These are phyloP conservation scores for Peromyscus aztecus DNA, from an alignment of 2,797 vertebrate species.

Conservation along the genomic window DNA sequence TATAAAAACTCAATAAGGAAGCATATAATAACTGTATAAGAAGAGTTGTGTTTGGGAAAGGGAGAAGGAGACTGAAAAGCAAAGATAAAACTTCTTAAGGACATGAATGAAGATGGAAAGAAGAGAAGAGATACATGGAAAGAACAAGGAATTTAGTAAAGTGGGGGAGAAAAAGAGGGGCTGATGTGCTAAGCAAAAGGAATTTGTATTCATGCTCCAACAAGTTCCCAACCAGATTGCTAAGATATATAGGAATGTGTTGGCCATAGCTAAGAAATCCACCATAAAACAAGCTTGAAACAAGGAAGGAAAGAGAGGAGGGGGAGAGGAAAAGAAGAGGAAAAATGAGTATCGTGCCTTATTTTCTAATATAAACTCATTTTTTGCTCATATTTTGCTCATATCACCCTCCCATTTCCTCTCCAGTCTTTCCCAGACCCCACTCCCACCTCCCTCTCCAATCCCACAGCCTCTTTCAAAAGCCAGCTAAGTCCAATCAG, in stretches of 20 bases:
- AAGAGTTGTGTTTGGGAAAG: not conserved
- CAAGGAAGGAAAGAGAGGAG: not conserved
- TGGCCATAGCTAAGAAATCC: constrained; percentile 30
- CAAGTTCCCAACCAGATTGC: constrained; percentile 7
- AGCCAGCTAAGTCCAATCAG: not conserved
- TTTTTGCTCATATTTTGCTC: not conserved
- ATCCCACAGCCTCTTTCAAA: not conserved
- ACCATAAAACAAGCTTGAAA: constrained; percentile 25
- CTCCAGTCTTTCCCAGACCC: too few species aligned
- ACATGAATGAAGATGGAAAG: not conserved
- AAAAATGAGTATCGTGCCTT: not conserved
- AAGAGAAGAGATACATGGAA: not conserved
- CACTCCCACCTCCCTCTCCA: not conserved
- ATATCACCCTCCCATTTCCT: too few species aligned
- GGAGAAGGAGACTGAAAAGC: not conserved
- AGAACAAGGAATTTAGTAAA: not conserved
- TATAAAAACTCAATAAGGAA: constrained; percentile 17
- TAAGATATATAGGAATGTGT: constrained; percentile 55
- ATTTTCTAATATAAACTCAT: not conserved
- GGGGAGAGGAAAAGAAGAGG: too few species aligned
- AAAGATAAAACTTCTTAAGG: constrained; percentile 10
- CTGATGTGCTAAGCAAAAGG: not conserved
- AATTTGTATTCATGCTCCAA: constrained; percentile 40
- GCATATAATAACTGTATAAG: not conserved
- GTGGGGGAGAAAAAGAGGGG: not conserved